Evolutionary conservation across 2,797 vertebrate species (phyloP).

Genomic region (Distichodus sexfasciatus): DNA sequence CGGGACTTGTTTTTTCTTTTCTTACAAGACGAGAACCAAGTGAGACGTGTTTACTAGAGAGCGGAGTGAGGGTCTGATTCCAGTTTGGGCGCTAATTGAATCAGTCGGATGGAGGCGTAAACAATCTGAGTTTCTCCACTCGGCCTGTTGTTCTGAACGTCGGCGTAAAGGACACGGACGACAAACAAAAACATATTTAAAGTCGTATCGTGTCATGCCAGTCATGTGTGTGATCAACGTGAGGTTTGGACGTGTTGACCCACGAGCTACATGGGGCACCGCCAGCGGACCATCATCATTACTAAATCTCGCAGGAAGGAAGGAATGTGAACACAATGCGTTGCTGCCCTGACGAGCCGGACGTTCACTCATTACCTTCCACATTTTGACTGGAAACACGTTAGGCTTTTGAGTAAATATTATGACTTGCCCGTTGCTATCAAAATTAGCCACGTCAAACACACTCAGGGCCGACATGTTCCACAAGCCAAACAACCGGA

Average conservation of each 20-base stretch:
- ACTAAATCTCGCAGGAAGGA: not conserved
- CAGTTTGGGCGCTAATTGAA: not conserved
- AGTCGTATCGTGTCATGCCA: too few relatives aligned
- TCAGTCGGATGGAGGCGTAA: not conserved
- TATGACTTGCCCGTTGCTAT: conserved; percentile 10
- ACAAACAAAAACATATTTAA: too few relatives aligned
- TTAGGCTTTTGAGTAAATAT: conserved; percentile 35
- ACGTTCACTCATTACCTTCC: conserved; percentile 20
- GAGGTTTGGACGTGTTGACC: not conserved
- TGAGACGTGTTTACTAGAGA: conserved; percentile 13
- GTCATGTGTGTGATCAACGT: too few relatives aligned
- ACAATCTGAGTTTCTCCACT: not conserved
- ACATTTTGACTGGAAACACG: conserved; percentile 24
- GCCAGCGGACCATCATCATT: conserved; percentile 17
- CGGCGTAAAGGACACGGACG: not conserved
- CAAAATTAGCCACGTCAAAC: conserved; percentile 19
- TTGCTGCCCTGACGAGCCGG: not conserved
- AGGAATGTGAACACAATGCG: not conserved
- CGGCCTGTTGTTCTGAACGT: not conserved
- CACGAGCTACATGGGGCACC: not conserved
- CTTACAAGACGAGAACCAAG: conserved; percentile 16
- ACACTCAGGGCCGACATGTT: not conserved
- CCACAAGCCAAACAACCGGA: conserved; percentile 10
- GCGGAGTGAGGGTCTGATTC: conserved; percentile 24
- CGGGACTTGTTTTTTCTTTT: conserved; percentile 23